phyloP scores from a whole-genome alignment of 2,888 invertebrate species.

The Itoplectis maculator region DNA sequence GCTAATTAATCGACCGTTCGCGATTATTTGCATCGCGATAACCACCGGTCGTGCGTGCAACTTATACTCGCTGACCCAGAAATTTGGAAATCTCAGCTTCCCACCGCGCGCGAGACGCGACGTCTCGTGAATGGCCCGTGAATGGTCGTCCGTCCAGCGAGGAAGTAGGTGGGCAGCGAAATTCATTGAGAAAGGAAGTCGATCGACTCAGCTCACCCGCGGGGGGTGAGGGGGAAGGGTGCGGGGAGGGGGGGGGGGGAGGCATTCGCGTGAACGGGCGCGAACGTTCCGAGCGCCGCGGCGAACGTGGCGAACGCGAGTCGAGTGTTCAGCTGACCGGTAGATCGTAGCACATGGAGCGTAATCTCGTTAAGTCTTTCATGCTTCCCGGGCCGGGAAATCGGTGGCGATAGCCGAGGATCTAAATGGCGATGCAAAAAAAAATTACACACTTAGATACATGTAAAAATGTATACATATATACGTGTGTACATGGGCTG shows the following conservation, averaged over 20 bases:
- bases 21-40: no score
- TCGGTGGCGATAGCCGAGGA: conserved; percentile 57
- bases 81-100: neutral
- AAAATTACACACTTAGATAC: conserved; percentile 14
- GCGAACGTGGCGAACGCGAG: neutral
- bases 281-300: conserved; percentile 3
- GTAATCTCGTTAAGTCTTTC: conserved; percentile 65
- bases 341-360: conserved; percentile 52
- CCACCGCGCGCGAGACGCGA: no score
- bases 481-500: neutral
- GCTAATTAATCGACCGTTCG: no score
- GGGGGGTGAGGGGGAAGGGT: no score
- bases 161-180: conserved; percentile 31
- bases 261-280: conserved; percentile 24
- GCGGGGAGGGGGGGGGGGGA: no score
- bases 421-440: conserved; percentile 31
- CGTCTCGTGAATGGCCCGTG: neutral
- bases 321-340: conserved; percentile 59
- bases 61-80: neutral
- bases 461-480: conserved; percentile 6
- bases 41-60: no score
- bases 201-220: neutral
- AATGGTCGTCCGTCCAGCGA: neutral
- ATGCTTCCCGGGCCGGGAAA: conserved; percentile 66
- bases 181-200: conserved; percentile 56